Evolutionary conservation across 2,888 invertebrate genomes (phyloP).

Genomic region (Apamea sordens): DNA sequence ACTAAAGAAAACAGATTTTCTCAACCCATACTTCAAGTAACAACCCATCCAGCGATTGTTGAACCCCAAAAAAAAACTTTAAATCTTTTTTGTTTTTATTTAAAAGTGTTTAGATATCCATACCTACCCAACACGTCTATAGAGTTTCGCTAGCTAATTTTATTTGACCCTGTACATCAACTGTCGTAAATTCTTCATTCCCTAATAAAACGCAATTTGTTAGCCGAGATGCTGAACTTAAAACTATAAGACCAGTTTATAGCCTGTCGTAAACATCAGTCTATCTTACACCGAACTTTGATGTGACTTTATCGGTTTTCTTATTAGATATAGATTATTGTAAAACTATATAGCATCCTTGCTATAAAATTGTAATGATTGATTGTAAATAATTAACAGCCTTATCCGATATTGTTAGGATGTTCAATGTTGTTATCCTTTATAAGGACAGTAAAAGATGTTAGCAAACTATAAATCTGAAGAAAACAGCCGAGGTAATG

Average conservation of each 20-base stretch:
- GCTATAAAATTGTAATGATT: conserved; percentile 73
- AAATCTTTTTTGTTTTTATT: too few species aligned
- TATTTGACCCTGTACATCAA: conserved; percentile 1
- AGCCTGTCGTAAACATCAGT: conserved; percentile 79
- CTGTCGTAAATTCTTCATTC: conserved; percentile 82
- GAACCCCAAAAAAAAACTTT: too few species aligned
- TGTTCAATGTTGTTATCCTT: conserved; percentile 31
- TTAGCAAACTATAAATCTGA: conserved; percentile 52
- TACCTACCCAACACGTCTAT: too few species aligned
- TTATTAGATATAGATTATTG: conserved; percentile 76
- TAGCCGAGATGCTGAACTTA: conserved; percentile 82
- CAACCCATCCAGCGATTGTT: too few species aligned
- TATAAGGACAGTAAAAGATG: conserved; percentile 35
- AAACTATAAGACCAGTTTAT: conserved; percentile 84
- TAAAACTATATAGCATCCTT: conserved; percentile 69
- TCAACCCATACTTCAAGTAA: too few species aligned
- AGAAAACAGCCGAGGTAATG: conserved; percentile 25
- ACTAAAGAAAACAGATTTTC: too few species aligned
- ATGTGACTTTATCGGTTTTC: conserved; percentile 78
- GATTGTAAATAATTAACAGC: conserved; percentile 70
- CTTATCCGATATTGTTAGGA: conserved; percentile 49
- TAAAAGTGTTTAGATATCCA: too few species aligned
- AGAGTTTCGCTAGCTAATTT: too few species aligned
- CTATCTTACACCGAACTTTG: conserved; percentile 80
- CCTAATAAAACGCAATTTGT: conserved; percentile 86